Evolutionary conservation across 1,140 invertebrate genomes (phyloP), one percentile per base, ranked within the genome.

Genomic region (Triops longicaudatus): DNA sequence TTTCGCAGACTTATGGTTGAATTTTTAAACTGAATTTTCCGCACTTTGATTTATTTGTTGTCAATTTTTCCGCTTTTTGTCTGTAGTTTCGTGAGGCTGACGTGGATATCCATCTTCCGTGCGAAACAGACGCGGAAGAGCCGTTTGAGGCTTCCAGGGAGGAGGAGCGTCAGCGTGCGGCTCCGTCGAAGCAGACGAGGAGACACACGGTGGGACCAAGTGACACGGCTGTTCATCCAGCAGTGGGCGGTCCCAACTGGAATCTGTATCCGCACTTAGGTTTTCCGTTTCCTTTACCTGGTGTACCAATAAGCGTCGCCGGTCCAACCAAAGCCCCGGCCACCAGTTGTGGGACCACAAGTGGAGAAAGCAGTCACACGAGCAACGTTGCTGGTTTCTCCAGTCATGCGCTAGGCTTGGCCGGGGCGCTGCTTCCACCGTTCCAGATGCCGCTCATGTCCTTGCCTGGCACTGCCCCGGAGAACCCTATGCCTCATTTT

Each of bases 201-300:
- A 87, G 95, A 74, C 95, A 98, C 83, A 98, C 96, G 0, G 94
- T 98, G 17, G 95, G 96, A 4, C 95, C 95, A 9, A 94, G 94
- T 7, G 93, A 96, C 86, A 89, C 92, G 10, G 50, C 50, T 22
- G 50, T 63, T 63, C 50, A 63, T 63, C 17, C 50, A 17, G 22
- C 14, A n/a, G 50, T 63, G 17, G 50, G 50, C 1, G 14, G 50
- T 63, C 50, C 14, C 6, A 63, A 63, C 50, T 63, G 50, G 50
- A 63, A 17, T 22, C 50, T 63, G 9, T 63, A 63, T 63, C 50
- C n/a, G 22, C n/a, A 17, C 26, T 37, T 50, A 63, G 28, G 28
- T 44, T 72, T 63, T 63, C 27, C n/a, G 6, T 26, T 28, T 37
- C 26, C 63, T 26, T 27, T 73, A 26, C 76, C 26, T 77, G 31